Percentiles rank a stretch among this genome's conserved stretches.
These are phyloP conservation scores for Sussaba pulchella DNA, from an alignment of 2,888 invertebrate genomes.

Conservation along the genomic window DNA sequence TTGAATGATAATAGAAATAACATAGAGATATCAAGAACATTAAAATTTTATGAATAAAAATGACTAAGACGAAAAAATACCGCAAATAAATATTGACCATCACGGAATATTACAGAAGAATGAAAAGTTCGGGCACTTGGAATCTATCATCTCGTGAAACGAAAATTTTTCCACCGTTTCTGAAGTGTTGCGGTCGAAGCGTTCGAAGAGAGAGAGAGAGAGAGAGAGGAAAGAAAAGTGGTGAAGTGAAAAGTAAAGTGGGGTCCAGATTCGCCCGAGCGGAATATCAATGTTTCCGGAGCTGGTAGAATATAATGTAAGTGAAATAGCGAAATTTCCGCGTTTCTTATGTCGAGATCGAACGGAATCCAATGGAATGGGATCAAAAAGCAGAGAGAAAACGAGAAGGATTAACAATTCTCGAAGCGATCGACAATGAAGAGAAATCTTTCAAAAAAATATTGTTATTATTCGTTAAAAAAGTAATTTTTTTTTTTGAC, in stretches of 20 bases:
- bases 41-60: no score
- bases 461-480: no score
- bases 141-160: slow-evolving; percentile 13
- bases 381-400: slow-evolving; percentile 1
- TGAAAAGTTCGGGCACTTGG: slow-evolving; percentile 14
- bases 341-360: background rate
- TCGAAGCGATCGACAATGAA: no score
- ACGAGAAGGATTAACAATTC: no score
- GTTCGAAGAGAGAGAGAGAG: slow-evolving; percentile 28
- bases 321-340: slow-evolving; percentile 38
- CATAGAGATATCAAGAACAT: no score
- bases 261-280: slow-evolving; percentile 61
- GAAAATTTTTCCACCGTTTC: slow-evolving; percentile 35
- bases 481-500: no score
- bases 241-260: slow-evolving; percentile 69
- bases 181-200: slow-evolving; percentile 41
- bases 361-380: background rate
- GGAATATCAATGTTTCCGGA: slow-evolving; percentile 68
- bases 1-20: no score
- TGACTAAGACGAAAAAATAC: no score
- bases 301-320: slow-evolving; percentile 37
- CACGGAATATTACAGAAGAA: slow-evolving; percentile 18
- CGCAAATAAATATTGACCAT: background rate
- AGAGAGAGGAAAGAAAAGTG: slow-evolving; percentile 64
- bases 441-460: no score